Evolutionary conservation across 2,113 vertebrate species (phyloP).

Genomic region (Caranx ignobilis): DNA sequence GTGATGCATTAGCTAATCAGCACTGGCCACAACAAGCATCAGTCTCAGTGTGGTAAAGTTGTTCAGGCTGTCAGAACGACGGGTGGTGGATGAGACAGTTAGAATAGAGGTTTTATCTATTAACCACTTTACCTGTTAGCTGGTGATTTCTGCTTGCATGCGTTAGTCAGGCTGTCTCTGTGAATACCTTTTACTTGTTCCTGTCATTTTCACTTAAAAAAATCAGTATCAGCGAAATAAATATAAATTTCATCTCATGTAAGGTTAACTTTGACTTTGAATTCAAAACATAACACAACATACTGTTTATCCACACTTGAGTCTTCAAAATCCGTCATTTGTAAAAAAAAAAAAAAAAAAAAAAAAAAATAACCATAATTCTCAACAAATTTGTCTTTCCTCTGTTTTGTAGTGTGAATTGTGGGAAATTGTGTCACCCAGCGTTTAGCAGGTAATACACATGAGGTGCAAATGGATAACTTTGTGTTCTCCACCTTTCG

Average conservation of each 20-base stretch:
- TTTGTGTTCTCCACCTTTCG: constrained; percentile 32
- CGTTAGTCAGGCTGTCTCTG: background rate
- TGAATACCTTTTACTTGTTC: background rate
- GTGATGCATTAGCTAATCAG: background rate
- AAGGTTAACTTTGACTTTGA: too few species aligned
- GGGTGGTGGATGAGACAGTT: too few species aligned
- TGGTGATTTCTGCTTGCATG: background rate
- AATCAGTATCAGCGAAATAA: too few species aligned
- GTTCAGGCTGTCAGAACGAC: background rate
- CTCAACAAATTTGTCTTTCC: constrained; percentile 45
- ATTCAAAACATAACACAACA: background rate
- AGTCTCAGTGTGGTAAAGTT: background rate
- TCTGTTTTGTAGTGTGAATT: constrained; percentile 76
- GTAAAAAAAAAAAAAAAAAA: background rate
- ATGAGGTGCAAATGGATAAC: background rate
- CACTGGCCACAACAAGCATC: background rate
- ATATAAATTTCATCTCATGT: too few species aligned
- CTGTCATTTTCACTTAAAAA: background rate
- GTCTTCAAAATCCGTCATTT: background rate
- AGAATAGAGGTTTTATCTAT: background rate
- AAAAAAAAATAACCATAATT: background rate
- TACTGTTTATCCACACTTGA: background rate
- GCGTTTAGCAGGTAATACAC: constrained; percentile 69
- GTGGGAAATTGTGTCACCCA: constrained; percentile 73
- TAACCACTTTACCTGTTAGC: background rate